phyloP scores from a whole-genome alignment of 2,113 vertebrate species.

The Pelecanus crispus region DNA sequence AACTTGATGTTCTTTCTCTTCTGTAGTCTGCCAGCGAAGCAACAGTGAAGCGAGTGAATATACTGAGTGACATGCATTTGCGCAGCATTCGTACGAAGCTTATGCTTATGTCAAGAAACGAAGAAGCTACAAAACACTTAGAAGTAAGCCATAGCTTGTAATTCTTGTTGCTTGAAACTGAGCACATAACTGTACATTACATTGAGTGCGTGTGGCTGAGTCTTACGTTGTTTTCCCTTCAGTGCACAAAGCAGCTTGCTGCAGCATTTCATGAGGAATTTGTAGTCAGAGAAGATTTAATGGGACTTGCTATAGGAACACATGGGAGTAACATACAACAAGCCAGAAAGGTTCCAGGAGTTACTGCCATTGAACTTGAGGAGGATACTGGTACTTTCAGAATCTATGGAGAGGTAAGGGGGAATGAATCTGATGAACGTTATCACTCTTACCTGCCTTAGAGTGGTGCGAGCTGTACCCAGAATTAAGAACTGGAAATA shows the following conservation, averaged over 20 bases:
- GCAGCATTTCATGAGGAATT: constrained; percentile 84
- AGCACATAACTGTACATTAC: not conserved
- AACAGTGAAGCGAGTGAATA: constrained; percentile 82
- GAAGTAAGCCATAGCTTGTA: constrained; percentile 67
- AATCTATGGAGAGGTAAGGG: constrained; percentile 81
- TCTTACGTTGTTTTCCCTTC: not conserved
- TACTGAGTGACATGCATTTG: constrained; percentile 84
- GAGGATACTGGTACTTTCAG: constrained; percentile 82
- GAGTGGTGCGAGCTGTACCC: not conserved
- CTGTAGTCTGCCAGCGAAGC: constrained; percentile 80
- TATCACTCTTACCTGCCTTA: not conserved
- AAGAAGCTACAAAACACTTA: constrained; percentile 84
- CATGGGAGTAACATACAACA: constrained; percentile 84
- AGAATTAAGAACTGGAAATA: not conserved
- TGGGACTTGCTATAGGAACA: constrained; percentile 84
- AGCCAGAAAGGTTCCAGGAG: constrained; percentile 81
- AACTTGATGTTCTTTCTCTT: not conserved
- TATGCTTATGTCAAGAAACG: constrained; percentile 84
- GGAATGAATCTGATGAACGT: not conserved
- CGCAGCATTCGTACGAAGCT: constrained; percentile 83
- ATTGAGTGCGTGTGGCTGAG: not conserved
- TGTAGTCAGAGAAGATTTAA: constrained; percentile 84
- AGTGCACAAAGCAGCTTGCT: constrained; percentile 84
- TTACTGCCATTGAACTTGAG: constrained; percentile 82
- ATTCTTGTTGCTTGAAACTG: not conserved